Base-by-base conservation (phyloP, 2,113 vertebrate genomes). In the Eretmochelys imbricata region DNA sequence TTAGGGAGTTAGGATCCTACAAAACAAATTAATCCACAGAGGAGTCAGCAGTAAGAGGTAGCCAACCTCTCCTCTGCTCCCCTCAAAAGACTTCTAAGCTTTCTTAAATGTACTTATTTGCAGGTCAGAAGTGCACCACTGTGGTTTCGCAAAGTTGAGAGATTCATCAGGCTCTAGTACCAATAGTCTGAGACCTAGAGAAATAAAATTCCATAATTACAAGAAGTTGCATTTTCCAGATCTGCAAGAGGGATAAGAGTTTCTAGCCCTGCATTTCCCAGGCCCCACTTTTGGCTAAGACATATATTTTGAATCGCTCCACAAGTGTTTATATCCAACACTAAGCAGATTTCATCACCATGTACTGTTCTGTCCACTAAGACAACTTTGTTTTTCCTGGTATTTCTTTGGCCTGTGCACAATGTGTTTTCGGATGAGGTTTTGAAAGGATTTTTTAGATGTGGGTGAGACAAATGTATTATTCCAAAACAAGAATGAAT, bases 281-380 rank as follows among this genome's bases (percentile, higher is more conserved):
- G 42, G 11, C 38, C 24, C 35, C 51, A 9, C 22, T 54, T 80
- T 25, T 14, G n/a, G 3, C 27, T 31, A 82, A 72, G 49, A 78
- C 46, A 16, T 5, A 48, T 82, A 10, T 49, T 22, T 38, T 6
- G 0, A 29, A 53, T 35, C 6, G 22, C 42, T 46, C 53, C 4
- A 3, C 31, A 54, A 5, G 35, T 2, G 0, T 0, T 10, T 46
- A 76, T 76, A 42, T 0, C 20, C 5, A 81, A 81, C 50, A 31
- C 1, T 0, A 35, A 54, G 9, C 12, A 3, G n/a, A 2, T 1
- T 0, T 0, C 5, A 85, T 72, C n/a, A 7, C 35, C 1, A 0
- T 0, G 29, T 0, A 6, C 2, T 0, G 82, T 81, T 24, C 46
- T 78, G 48, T 72, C 42, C 16, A 42, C 6, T 76, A 42, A 42